Base-by-base conservation (phyloP, 2,113 vertebrate species). In the Epinephelus cyanopodus region DNA sequence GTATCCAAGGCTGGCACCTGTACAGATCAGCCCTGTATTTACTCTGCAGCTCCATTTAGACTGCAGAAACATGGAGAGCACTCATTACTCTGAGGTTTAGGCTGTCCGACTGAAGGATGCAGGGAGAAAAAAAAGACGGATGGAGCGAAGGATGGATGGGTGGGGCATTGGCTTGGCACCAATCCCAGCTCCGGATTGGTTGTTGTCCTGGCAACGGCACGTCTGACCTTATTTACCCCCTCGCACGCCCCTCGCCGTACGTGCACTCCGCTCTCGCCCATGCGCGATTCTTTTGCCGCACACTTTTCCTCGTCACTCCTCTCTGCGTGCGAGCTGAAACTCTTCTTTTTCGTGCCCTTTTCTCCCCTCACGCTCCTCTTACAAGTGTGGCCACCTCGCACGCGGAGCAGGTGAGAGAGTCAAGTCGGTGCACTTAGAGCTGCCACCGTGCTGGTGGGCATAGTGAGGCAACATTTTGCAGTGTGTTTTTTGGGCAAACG, bases 41-140 rank as follows among this genome's bases (percentile, higher is more conserved):
- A 90, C 84, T 25, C 88, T 79, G 89, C 83, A 90, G 85, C 93
- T 89, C 85, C 83, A 85, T 93, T 94, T 93, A 91, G 92, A 89
- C 87, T 79, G 61, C 84, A 83, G 87, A 70, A 90, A 86, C 87
- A 89, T 50, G 74, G 72, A 93, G 91, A 90, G 87, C 95, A 83
- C 89, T 95, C 92, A 95, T 95, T 95, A 96, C 91, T 83, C 83
- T 92, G 93, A 94, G 93, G 94, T 94, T 92, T 90, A 79, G 91
- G 84, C 84, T 86, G 84, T 90, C 80, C 80, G 18, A 87, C 78
- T 3, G 52, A 82, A 52, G 67, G 77, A 87, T 69, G 87, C 79
- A 79, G 82, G 77, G 9, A 0, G 0, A 45, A 21, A 53, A 88
- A 77, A 88, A 77, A 75, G 77, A 86, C 65, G 68, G 63, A 75